Evolutionary conservation across 2,797 vertebrate genomes (phyloP).

Genomic region (Epinephelus coioides): DNA sequence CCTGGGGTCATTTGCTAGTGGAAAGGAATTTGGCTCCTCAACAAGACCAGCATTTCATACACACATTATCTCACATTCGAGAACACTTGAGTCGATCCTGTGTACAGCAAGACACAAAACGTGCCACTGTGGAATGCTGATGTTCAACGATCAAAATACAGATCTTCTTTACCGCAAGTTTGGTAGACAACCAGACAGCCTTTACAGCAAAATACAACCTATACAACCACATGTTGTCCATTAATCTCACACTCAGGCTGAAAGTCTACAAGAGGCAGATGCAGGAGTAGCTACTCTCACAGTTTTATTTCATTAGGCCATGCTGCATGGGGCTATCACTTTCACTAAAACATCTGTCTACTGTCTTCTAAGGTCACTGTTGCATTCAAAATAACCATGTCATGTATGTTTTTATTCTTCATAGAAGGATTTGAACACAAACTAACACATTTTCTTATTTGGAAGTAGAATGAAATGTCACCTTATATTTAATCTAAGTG

Average conservation of each 20-base stretch:
- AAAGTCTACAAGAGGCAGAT: slow-evolving; percentile 28
- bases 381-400: not conserved
- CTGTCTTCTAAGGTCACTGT: not conserved
- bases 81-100: slow-evolving; percentile 51
- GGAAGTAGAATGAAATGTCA: too few relatives aligned
- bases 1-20: slow-evolving; percentile 80
- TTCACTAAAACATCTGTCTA: slow-evolving; percentile 24
- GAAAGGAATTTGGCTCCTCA: slow-evolving; percentile 85
- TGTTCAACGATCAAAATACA: slow-evolving; percentile 6
- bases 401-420: not conserved
- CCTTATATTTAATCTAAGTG: too few relatives aligned
- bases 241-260: slow-evolving; percentile 31
- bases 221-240: slow-evolving; percentile 27
- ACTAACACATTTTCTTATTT: not conserved
- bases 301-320: slow-evolving; percentile 13
- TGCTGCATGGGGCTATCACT: slow-evolving; percentile 1
- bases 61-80: slow-evolving; percentile 67
- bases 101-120: slow-evolving; percentile 11
- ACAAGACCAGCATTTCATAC: slow-evolving; percentile 65
- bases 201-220: slow-evolving; percentile 21
- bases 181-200: slow-evolving; percentile 17
- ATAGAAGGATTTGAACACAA: too few relatives aligned
- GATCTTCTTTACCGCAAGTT: not conserved
- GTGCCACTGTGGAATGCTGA: slow-evolving; percentile 7
- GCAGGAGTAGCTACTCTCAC: slow-evolving; percentile 11